Conservation (phyloP, 1,140 invertebrate species). For the Battus philenor region DNA sequence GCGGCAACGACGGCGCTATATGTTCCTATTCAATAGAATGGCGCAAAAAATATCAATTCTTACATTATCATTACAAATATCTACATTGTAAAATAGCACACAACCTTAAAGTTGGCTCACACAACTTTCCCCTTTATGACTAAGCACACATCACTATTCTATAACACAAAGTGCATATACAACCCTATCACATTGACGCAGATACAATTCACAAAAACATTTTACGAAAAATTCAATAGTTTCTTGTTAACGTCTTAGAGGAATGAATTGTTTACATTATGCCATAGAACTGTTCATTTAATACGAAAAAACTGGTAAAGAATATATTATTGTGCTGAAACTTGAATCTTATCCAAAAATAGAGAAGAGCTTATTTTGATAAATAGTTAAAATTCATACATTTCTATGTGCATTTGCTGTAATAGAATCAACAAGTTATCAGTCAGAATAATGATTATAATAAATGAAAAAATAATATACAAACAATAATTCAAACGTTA, state of each 20-base stretch:
- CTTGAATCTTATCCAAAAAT: conserved; percentile 11
- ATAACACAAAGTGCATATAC: conserved; percentile 39
- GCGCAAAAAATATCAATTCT: conserved; percentile 6
- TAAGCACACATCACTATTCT: conserved; percentile 45
- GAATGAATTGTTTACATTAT: conserved; percentile 31
- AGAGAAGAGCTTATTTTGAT: conserved; percentile 4
- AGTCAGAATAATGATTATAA: conserved; percentile 55
- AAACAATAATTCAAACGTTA: conserved; percentile 63
- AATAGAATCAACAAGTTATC: conserved; percentile 35
- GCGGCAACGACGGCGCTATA: background rate
- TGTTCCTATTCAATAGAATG: conserved; percentile 9
- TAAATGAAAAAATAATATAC: conserved; percentile 63
- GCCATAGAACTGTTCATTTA: conserved; percentile 1
- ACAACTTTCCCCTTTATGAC: conserved; percentile 46
- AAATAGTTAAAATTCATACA: background rate
- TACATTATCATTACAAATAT: conserved; percentile 17
- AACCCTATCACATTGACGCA: conserved; percentile 32
- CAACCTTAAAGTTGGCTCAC: conserved; percentile 61
- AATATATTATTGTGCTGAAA: conserved; percentile 14
- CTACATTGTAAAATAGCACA: conserved; percentile 57
- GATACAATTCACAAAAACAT: conserved; percentile 39
- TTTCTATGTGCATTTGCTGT: conserved; percentile 7
- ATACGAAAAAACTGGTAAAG: conserved; percentile 12
- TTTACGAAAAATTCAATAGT: conserved; percentile 34
- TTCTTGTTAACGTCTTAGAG: conserved; percentile 34